Conservation (phyloP, 2,797 vertebrate genomes). For the Zalophus californianus region DNA sequence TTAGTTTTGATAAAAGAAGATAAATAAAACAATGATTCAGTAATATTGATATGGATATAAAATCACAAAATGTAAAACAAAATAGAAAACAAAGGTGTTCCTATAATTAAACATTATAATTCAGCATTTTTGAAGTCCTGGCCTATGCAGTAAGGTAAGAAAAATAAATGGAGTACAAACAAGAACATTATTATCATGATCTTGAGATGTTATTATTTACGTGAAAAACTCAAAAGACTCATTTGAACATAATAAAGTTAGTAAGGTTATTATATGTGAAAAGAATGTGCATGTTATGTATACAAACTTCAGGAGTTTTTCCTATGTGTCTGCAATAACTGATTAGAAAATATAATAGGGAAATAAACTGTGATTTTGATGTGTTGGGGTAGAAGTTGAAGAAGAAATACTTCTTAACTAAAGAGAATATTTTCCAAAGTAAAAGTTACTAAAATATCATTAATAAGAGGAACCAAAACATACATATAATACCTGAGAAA, state of each 20-base stretch:
- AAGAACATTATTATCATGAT: neutral
- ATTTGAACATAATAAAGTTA: conserved; percentile 9
- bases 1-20: neutral
- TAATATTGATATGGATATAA: neutral
- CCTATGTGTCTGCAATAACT: neutral
- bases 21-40: neutral
- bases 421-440: neutral
- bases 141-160: neutral
- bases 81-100: neutral
- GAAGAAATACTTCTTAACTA: neutral
- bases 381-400: neutral
- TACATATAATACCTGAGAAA: neutral
- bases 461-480: neutral
- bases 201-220: neutral
- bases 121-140: neutral
- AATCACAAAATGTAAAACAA: neutral
- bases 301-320: neutral
- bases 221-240: neutral
- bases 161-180: neutral
- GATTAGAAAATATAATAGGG: conserved; percentile 33
- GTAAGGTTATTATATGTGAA: neutral
- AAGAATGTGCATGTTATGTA: neutral
- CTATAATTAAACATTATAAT: neutral
- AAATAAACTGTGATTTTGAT: neutral
- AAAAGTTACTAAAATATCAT: neutral